Percentiles rank a stretch among this genome's conserved stretches.
phyloP scores from a whole-genome alignment of 2,113 vertebrate species.

The Psittacula cyanocephala region DNA sequence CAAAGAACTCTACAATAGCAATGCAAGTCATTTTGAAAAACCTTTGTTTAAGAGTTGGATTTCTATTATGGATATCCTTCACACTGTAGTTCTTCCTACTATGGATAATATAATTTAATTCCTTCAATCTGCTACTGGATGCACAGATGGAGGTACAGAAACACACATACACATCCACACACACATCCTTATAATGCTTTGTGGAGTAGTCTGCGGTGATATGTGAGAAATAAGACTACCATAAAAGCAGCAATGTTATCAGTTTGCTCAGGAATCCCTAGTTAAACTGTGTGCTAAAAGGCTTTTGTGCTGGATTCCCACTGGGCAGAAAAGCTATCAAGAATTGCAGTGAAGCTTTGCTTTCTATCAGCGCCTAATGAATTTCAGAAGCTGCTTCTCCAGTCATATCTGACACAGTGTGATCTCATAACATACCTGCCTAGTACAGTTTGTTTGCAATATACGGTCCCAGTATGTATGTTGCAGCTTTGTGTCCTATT shows the following conservation, averaged over 20 bases:
- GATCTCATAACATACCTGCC: neutral
- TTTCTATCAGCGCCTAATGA: constrained; percentile 41
- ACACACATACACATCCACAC: neutral
- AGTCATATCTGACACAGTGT: neutral
- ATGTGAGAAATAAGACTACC: neutral
- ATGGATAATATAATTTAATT: neutral
- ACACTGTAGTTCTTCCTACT: neutral
- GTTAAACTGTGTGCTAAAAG: constrained; percentile 31
- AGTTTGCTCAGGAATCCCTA: constrained; percentile 56
- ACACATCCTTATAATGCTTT: neutral
- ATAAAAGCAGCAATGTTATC: constrained; percentile 37
- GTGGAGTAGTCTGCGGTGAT: neutral
- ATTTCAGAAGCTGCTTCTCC: constrained; percentile 29
- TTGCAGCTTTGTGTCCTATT: neutral
- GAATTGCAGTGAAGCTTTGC: neutral
- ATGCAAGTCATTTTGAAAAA: neutral
- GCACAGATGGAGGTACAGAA: neutral
- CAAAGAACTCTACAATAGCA: neutral
- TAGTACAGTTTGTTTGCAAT: neutral
- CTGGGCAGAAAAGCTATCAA: constrained; percentile 51
- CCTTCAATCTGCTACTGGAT: neutral
- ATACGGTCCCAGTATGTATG: no score
- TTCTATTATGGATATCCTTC: neutral
- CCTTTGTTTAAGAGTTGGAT: neutral
- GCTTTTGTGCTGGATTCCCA: constrained; percentile 47